Percentiles rank a stretch among this genome's conserved stretches.
Conservation (phyloP, 2,797 vertebrate genomes). For the Falco biarmicus region DNA sequence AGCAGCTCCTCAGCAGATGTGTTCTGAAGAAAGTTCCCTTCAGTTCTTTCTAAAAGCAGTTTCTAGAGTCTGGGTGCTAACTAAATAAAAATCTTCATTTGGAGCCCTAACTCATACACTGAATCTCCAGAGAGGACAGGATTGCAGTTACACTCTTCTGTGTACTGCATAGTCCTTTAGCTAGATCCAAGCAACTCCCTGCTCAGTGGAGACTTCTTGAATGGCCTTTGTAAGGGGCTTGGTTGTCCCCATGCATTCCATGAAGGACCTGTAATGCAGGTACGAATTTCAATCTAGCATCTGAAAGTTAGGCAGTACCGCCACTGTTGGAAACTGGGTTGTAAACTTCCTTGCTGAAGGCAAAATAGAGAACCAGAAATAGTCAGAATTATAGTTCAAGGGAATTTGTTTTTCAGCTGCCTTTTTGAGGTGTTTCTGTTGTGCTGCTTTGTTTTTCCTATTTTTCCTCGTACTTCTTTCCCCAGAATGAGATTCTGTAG, state of each 20-base stretch:
- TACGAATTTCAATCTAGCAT: background rate
- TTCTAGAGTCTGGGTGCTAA: background rate
- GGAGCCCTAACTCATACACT: background rate
- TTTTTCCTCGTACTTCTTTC: background rate
- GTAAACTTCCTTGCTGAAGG: background rate
- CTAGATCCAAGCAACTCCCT: background rate
- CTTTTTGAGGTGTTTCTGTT: background rate
- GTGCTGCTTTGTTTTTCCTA: background rate
- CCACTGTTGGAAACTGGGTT: background rate
- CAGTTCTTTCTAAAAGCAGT: background rate
- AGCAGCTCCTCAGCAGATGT: background rate
- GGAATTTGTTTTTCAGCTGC: background rate
- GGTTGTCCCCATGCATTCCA: background rate
- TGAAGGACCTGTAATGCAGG: background rate
- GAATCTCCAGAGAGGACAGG: background rate
- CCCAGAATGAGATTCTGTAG: background rate
- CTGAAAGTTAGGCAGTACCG: background rate
- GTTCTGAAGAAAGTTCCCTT: background rate
- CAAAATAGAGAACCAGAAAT: background rate
- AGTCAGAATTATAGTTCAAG: background rate
- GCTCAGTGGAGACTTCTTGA: background rate
- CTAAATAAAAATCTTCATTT: background rate
- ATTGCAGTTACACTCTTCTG: background rate
- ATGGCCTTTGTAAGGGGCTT: background rate
- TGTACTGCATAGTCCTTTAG: background rate